Evolutionary conservation across 2,888 invertebrate species (phyloP).

Genomic region (Sinotaia quadrata): DNA sequence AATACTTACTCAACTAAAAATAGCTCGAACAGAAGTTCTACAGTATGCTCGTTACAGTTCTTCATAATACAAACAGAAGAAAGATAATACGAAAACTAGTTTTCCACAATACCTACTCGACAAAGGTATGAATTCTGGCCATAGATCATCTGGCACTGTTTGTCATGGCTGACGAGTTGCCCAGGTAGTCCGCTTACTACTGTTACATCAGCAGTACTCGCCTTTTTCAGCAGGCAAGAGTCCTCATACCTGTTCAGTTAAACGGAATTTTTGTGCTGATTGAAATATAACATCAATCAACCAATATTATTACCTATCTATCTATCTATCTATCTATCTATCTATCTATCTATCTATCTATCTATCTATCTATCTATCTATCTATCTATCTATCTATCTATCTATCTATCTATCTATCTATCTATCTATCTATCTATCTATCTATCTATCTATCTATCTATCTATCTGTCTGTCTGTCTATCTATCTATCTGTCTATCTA

Average conservation of each 20-base stretch:
- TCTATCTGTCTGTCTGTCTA: no score
- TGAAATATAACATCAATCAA: no score
- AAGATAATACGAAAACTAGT: background rate
- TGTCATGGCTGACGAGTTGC: conserved; percentile 53
- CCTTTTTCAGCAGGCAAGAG: conserved; percentile 36
- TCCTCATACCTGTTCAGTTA: background rate
- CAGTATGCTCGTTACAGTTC: no score
- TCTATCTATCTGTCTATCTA: no score
- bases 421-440: no score
- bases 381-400: conserved; percentile 2
- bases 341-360: no score
- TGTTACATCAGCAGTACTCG: conserved; percentile 19
- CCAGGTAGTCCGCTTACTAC: conserved; percentile 49
- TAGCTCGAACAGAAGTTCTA: no score
- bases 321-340: no score
- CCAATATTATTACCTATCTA: background rate
- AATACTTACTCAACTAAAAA: no score
- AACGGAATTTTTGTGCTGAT: no score
- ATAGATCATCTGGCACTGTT: conserved; percentile 60
- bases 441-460: no score
- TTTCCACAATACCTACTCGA: conserved; percentile 45
- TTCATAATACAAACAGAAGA: background rate
- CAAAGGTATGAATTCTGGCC: conserved; percentile 60
- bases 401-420: background rate
- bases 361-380: conserved; percentile 5